Conservation (phyloP, 2,888 invertebrate genomes). For the Meteorus colon region DNA sequence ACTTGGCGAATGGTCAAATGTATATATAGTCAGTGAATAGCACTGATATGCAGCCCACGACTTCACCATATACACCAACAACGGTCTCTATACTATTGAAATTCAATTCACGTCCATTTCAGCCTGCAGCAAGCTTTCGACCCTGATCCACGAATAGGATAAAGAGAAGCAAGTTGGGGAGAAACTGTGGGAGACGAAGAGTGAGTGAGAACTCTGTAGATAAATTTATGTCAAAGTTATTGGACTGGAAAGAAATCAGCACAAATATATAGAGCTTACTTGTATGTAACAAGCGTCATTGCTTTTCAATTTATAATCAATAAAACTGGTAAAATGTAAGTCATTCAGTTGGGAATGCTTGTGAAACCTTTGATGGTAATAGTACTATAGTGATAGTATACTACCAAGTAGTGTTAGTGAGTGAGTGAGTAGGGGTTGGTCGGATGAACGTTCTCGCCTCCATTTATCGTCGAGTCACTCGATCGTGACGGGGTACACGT, state of each 20-base stretch:
- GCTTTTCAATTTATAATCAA: slow-evolving; percentile 26
- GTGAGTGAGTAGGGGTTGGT: slow-evolving; percentile 14
- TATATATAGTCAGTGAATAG: slow-evolving; percentile 17
- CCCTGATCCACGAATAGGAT: slow-evolving; percentile 10
- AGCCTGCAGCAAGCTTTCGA: slow-evolving; percentile 30
- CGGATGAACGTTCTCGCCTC: slow-evolving; percentile 21
- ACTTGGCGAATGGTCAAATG: slow-evolving; percentile 44
- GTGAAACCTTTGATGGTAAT: not conserved
- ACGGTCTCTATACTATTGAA: slow-evolving; percentile 24
- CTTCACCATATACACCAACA: slow-evolving; percentile 24
- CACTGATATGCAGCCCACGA: slow-evolving; percentile 17
- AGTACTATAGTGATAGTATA: not conserved
- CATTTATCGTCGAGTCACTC: slow-evolving; percentile 39
- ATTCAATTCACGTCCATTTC: slow-evolving; percentile 40
- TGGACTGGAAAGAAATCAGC: slow-evolving; percentile 15
- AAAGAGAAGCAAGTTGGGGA: not conserved
- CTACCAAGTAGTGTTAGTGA: not conserved
- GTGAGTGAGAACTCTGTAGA: not conserved
- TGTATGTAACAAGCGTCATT: slow-evolving; percentile 24
- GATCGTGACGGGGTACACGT: slow-evolving; percentile 40
- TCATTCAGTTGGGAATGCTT: slow-evolving; percentile 2
- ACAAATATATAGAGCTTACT: not conserved
- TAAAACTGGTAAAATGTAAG: slow-evolving; percentile 21
- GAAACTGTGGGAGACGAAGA: not conserved
- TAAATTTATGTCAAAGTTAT: slow-evolving; percentile 18